phyloP scores from a whole-genome alignment of 2,113 vertebrate species.

The Notarius lentiginosus region DNA sequence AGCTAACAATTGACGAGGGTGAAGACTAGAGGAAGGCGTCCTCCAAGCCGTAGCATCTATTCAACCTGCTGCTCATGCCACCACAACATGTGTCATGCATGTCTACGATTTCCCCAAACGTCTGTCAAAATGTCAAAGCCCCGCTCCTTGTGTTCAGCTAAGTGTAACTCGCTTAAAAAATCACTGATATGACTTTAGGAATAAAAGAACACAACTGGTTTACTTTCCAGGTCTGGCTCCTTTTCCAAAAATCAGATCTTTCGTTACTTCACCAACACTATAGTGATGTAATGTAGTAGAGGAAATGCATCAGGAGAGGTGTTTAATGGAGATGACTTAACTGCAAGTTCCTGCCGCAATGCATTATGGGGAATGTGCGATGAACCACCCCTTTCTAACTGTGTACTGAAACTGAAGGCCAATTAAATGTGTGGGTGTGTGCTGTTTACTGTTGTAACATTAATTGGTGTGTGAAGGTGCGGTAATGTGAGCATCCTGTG shows the following conservation, averaged over 20 bases:
- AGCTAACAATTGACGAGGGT: neutral
- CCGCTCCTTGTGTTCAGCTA: neutral
- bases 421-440: slow-evolving; percentile 63
- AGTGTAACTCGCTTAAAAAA: neutral
- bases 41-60: neutral
- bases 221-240: neutral
- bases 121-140: neutral
- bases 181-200: neutral
- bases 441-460: slow-evolving; percentile 64
- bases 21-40: neutral
- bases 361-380: slow-evolving; percentile 65
- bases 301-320: neutral
- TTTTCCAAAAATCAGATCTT: neutral
- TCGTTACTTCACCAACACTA: neutral
- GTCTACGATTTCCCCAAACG: neutral
- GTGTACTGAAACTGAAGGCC: slow-evolving; percentile 63
- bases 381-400: neutral
- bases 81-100: neutral
- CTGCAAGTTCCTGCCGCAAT: neutral
- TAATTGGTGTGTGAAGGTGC: slow-evolving; percentile 77
- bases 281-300: neutral
- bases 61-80: neutral
- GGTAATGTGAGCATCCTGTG: slow-evolving; percentile 70
- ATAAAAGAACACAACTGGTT: neutral
- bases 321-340: neutral